Base-by-base conservation (phyloP, 2,113 vertebrate species). In the Tretioscincus oriximinensis region DNA sequence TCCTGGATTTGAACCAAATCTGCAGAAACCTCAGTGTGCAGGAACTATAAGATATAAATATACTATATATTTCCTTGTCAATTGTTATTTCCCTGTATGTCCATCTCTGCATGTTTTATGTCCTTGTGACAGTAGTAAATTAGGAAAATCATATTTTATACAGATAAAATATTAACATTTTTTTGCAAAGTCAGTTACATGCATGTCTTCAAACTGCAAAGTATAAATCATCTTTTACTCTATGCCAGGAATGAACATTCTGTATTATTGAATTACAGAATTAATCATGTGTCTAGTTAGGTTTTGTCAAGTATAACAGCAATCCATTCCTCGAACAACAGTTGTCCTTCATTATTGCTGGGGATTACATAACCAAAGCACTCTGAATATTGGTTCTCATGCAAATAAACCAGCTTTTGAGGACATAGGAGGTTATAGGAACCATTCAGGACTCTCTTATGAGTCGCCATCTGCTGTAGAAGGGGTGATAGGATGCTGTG, bases 251-350 rank as follows among this genome's bases (percentile, higher is more conserved):
- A 12, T 16, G 54, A 58, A 18, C 14, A 5, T 5, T 16, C 11
- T 18, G 14, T 58, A 58, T 14, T 16, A 58, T 58, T 58, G 54
- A 58, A 58, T 58, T 58, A 54, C 22, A 31, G 22, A 75, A 61
- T 18, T 61, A 75, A 81, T 85, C 74, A 78, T 41, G 60, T 79
- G 88, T 85, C 84, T 74, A 87, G n/a, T 88, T 77, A 12, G 45
- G 28, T 84, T 85, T 76, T 85, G 3, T 82, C 67, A 79, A 84
- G 78, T 89, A 71, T 78, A 54, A 88, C 10, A 82, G 80, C 75
- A 29, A 77, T 83, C 49, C 63, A 67, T 87, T 83, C 86, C 69
- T 89, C 87, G 89, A 68, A 84, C 79, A 58, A 18, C 54, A 58
- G 54, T 58, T 58, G 14, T 58, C 12, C 54, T 18, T 58, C 14